Evolutionary conservation across 2,113 vertebrate genomes (phyloP), one percentile per base, ranked within the genome.

Genomic region (Periophthalmus modestus): DNA sequence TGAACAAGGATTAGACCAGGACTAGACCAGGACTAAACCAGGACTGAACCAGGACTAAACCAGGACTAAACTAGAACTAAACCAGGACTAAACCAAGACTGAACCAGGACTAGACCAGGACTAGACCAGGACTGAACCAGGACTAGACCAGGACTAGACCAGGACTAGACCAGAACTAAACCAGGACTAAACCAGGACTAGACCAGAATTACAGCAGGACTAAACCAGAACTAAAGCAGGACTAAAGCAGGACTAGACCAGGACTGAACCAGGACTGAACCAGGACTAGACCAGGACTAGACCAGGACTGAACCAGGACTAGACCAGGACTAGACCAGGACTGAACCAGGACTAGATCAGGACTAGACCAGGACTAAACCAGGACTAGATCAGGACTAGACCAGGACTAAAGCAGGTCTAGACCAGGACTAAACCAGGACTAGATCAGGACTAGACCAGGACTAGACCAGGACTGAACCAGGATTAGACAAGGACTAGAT

Each of bases 271-370:
- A 5, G 58, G 58, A 13, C 24, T 15, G 61, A 83, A 95, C 95
- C 94, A 5, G n/a, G n/a, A n/a, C n/a, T n/a, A n/a, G n/a, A 12
- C 28, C 50, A 48, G 47, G 47, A 55, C 52, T 55, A 21, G n/a
- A n/a, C 11, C 58, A 5, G 58, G 58, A 13, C 24, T 15, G 61
- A 83, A 95, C 95, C 94, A 5, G n/a, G n/a, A n/a, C n/a, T n/a
- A n/a, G n/a, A 12, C 28, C 50, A 48, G 47, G 47, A 55, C 52
- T 55, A 21, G n/a, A n/a, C 11, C 58, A 5, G 58, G 58, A 13
- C 24, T 15, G 61, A 83, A 95, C 95, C 94, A 5, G n/a, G n/a
- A n/a, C n/a, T n/a, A n/a, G n/a, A 12, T 3, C 50, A 48, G 47
- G 47, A 55, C 52, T 55, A 21, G n/a, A n/a, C 11, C 58, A 5